A percentile compares a stretch with the other conserved stretches of the same genome.
phyloP scores from a whole-genome alignment of 2,797 vertebrate species.

The Hapalemur alaotrensis region DNA sequence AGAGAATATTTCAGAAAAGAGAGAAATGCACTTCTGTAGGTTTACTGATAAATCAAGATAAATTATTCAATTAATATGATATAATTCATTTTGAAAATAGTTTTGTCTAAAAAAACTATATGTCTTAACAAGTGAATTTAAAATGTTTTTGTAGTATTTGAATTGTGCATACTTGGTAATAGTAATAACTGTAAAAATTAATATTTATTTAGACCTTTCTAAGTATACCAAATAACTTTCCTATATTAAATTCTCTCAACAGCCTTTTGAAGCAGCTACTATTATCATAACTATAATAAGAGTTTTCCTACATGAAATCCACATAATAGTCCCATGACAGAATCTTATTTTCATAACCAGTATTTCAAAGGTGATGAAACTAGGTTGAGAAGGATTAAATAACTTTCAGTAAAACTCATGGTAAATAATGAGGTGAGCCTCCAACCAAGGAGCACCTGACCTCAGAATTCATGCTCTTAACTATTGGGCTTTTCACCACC shows the following conservation, averaged over 20 bases:
- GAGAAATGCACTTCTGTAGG: background rate
- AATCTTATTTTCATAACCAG: background rate
- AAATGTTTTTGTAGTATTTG: background rate
- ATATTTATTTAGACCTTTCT: background rate
- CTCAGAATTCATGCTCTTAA: background rate
- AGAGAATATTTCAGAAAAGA: background rate
- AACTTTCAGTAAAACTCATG: background rate
- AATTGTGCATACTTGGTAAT: background rate
- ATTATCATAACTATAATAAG: background rate
- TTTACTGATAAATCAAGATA: background rate
- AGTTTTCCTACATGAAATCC: background rate
- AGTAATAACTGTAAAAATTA: background rate
- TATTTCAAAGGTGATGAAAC: conserved; percentile 22
- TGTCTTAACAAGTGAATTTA: background rate
- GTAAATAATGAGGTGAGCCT: background rate
- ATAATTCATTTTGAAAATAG: background rate
- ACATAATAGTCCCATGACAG: background rate
- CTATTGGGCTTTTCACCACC: background rate
- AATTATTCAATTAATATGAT: background rate
- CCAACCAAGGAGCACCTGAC: background rate
- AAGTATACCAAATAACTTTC: background rate
- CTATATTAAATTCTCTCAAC: background rate
- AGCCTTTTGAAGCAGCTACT: background rate
- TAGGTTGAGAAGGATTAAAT: background rate
- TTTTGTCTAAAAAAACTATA: background rate